Percentiles rank a stretch among this genome's conserved stretches.
Evolutionary conservation across 2,113 vertebrate genomes (phyloP).

Genomic region (Cebus imitator): DNA sequence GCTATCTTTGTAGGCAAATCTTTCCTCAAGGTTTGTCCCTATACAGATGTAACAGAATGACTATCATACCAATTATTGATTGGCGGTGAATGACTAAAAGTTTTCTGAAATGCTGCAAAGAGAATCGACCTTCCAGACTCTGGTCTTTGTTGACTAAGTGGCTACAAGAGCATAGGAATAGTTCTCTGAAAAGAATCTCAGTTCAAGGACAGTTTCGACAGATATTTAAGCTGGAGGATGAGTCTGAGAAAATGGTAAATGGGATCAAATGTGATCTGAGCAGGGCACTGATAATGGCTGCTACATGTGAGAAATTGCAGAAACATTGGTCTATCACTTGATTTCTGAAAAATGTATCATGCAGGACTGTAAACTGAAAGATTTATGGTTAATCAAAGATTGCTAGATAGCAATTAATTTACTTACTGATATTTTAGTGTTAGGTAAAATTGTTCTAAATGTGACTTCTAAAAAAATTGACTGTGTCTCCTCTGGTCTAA

Average conservation of each 20-base stretch:
- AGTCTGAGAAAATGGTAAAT: background rate
- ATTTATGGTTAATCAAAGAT: background rate
- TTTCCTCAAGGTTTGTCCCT: no score
- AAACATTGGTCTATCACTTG: background rate
- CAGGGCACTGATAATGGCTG: background rate
- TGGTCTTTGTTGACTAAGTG: background rate
- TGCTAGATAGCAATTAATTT: background rate
- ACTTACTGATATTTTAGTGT: background rate
- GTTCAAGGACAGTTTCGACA: background rate
- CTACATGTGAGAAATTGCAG: background rate
- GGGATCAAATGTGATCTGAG: background rate
- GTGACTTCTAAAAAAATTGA: background rate
- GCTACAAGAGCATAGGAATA: background rate
- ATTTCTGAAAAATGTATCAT: background rate
- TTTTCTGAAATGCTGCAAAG: no score
- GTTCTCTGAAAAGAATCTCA: background rate
- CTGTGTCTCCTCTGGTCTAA: background rate
- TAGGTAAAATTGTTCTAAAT: background rate
- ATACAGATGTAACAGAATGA: background rate
- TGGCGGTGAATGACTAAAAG: accelerated
- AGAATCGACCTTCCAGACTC: background rate
- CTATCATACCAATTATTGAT: background rate
- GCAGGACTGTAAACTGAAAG: background rate
- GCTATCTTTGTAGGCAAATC: background rate
- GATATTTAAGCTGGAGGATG: background rate